These are phyloP conservation scores for Stomorhina lunata DNA, from an alignment of 2,888 invertebrate species.

Conservation along the genomic window DNA sequence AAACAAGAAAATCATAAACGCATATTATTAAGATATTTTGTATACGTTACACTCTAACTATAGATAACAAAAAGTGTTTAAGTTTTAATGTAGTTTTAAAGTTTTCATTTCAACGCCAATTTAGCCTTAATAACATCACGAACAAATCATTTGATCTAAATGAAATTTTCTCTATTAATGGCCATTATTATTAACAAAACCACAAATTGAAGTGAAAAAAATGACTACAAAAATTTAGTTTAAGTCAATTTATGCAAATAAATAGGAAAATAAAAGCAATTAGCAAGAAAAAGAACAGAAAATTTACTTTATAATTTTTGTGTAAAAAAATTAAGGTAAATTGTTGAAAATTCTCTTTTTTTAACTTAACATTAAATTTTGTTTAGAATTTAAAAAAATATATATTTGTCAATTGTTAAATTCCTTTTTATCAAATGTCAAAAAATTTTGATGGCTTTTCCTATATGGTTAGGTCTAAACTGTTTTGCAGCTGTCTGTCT, in stretches of 20 bases:
- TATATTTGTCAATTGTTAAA: not conserved
- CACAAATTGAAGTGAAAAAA: not conserved
- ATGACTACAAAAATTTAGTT: not conserved
- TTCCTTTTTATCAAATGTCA: not conserved
- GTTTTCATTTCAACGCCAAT: conserved; percentile 32
- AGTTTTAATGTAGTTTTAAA: conserved; percentile 28
- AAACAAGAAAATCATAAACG: too few relatives aligned
- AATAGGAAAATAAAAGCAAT: not conserved
- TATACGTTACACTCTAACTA: not conserved
- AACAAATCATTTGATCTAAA: conserved; percentile 45
- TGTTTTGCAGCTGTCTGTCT: too few relatives aligned
- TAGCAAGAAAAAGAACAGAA: not conserved
- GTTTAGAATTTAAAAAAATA: not conserved
- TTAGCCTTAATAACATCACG: conserved; percentile 58
- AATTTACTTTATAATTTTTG: not conserved
- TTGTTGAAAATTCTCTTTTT: not conserved
- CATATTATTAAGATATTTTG: conserved; percentile 26
- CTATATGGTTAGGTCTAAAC: not conserved
- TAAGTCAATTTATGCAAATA: not conserved
- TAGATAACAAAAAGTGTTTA: conserved; percentile 40
- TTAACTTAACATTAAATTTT: not conserved
- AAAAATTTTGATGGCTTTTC: not conserved
- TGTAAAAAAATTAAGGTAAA: not conserved
- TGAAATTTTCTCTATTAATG: not conserved
- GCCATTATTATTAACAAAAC: too few relatives aligned